These are phyloP conservation scores for Onchidella celtica DNA, from an alignment of 2,888 invertebrate species.

Conservation along the genomic window DNA sequence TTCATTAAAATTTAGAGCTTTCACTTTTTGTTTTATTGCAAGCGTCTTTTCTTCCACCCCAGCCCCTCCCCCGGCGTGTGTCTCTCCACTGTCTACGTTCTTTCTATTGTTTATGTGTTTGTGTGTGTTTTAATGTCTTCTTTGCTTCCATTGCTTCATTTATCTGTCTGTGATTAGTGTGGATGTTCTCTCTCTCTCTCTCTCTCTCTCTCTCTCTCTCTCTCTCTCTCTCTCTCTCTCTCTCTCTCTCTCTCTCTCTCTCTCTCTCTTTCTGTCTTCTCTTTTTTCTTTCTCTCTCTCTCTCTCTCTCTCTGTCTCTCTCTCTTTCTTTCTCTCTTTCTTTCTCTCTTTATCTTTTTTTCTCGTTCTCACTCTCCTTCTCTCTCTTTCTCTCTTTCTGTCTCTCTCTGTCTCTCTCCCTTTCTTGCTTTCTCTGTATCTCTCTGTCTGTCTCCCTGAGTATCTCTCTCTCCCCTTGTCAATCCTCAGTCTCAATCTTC, in stretches of 20 bases:
- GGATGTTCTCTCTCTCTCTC: conserved; percentile 24
- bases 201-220: neutral
- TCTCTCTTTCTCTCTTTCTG: neutral
- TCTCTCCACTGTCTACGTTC: too few species aligned
- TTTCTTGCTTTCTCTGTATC: neutral
- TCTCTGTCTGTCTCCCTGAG: neutral
- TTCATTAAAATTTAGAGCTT: too few species aligned
- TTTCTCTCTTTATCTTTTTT: neutral
- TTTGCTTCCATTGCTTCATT: too few species aligned
- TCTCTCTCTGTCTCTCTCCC: neutral
- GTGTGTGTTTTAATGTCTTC: too few species aligned
- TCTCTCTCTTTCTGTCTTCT: neutral
- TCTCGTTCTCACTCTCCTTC: neutral
- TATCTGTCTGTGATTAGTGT: too few species aligned
- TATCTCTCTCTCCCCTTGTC: conserved; percentile 4
- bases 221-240: neutral
- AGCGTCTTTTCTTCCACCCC: too few species aligned
- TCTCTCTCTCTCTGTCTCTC: neutral
- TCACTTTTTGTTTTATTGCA: too few species aligned
- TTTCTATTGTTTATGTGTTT: too few species aligned
- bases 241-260: neutral
- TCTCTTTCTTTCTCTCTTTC: neutral
- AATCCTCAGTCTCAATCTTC: conserved; percentile 10
- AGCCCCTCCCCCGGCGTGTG: too few species aligned
- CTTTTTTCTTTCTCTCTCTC: neutral